phyloP scores from a whole-genome alignment of 2,113 vertebrate species.

The Chloebia gouldiae region DNA sequence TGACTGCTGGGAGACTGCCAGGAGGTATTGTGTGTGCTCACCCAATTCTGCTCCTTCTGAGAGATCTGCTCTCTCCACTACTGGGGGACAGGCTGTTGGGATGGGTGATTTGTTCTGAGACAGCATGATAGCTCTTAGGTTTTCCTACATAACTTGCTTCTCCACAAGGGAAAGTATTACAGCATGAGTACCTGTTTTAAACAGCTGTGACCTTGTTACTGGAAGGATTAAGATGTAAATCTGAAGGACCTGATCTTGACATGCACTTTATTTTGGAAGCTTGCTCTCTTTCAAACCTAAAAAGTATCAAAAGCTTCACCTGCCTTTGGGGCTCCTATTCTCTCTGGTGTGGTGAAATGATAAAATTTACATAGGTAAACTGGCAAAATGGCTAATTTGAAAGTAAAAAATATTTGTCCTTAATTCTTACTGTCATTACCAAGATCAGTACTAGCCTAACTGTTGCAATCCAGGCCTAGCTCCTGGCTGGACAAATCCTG shows the following conservation, averaged over 20 bases:
- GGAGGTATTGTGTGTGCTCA: not conserved
- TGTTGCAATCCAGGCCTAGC: not conserved
- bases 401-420: not conserved
- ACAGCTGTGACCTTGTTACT: not conserved
- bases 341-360: not conserved
- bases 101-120: not conserved
- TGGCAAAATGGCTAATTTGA: not conserved
- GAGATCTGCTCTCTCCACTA: not conserved
- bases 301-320: not conserved
- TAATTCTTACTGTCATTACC: not conserved
- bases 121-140: not conserved
- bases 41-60: not conserved
- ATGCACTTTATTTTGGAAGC: not conserved
- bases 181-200: not conserved
- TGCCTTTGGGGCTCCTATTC: not conserved
- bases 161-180: not conserved
- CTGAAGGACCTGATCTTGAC: not conserved
- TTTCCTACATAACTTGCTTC: not conserved
- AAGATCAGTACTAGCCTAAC: not conserved
- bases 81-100: not conserved
- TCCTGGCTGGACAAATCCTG: not conserved
- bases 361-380: not conserved
- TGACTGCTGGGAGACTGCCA: slow-evolving; percentile 46
- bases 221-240: not conserved
- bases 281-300: not conserved